phyloP scores from a whole-genome alignment of 2,113 vertebrate species.

The Paratilapia polleni region DNA sequence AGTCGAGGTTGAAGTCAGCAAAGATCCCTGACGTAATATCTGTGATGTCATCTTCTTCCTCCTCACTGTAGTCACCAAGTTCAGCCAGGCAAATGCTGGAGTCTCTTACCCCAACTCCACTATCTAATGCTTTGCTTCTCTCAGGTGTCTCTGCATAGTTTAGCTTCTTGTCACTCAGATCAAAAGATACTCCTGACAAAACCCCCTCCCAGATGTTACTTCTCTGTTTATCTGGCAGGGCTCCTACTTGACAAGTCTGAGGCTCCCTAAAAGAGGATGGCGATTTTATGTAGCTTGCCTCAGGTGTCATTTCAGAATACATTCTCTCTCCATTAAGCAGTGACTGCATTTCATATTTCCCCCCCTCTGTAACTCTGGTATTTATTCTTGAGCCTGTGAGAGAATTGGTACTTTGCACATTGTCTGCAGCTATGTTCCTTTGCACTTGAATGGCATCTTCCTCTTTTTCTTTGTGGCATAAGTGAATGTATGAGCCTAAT shows the following conservation, averaged over 20 bases:
- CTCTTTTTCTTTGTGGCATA: constrained; percentile 64
- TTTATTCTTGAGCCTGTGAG: constrained; percentile 29
- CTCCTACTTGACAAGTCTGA: constrained; percentile 31
- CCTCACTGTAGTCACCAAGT: constrained; percentile 80
- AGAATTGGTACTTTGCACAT: constrained; percentile 48
- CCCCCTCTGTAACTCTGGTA: constrained; percentile 27
- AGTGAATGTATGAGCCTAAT: constrained; percentile 68
- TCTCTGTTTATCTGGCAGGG: constrained; percentile 48
- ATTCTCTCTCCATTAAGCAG: constrained; percentile 51
- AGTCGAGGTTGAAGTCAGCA: constrained; percentile 83
- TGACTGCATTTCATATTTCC: constrained; percentile 42
- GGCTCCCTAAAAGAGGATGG: constrained; percentile 52
- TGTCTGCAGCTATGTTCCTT: constrained; percentile 40
- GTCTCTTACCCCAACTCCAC: constrained; percentile 68
- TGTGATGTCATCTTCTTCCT: constrained; percentile 78
- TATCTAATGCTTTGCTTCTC: constrained; percentile 25
- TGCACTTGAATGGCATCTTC: constrained; percentile 43
- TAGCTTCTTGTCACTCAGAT: constrained; percentile 47
- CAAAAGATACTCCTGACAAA: constrained; percentile 29
- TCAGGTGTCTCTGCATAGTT: constrained; percentile 63
- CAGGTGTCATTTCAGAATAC: constrained; percentile 63
- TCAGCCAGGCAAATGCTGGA: constrained; percentile 76
- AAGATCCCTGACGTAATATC: constrained; percentile 86
- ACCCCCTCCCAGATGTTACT: constrained; percentile 56
- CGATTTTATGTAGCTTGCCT: constrained; percentile 47